A percentile compares a stretch with the other conserved stretches of the same genome.
phyloP scores from a whole-genome alignment of 2,888 invertebrate species.

The Elysia crispata region DNA sequence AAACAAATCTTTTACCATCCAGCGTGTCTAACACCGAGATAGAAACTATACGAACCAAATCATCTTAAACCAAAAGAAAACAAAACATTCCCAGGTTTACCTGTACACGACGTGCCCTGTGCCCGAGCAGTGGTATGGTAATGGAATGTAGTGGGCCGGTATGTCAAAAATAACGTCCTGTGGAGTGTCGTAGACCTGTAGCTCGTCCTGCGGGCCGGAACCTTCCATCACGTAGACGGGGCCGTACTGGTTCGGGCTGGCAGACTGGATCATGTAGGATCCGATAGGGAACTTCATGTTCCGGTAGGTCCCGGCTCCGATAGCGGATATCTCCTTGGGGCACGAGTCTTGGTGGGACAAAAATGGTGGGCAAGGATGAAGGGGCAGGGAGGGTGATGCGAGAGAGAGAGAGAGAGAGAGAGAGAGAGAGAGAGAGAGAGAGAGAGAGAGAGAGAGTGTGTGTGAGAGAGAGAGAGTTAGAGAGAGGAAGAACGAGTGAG shows the following conservation, averaged over 20 bases:
- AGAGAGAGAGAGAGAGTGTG: too few relatives aligned
- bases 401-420: too few relatives aligned
- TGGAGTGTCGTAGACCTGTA: slow-evolving; percentile 58
- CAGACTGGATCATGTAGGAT: slow-evolving; percentile 36
- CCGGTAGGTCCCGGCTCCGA: slow-evolving; percentile 53
- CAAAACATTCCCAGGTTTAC: neutral
- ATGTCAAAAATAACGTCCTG: slow-evolving; percentile 57
- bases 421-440: too few relatives aligned
- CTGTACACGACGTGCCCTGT: slow-evolving; percentile 64
- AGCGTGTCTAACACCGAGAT: too few relatives aligned
- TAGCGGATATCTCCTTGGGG: slow-evolving; percentile 61
- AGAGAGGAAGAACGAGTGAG: too few relatives aligned
- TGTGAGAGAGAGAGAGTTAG: too few relatives aligned
- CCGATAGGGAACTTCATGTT: neutral
- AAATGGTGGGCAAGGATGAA: too few relatives aligned
- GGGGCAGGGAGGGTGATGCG: too few relatives aligned
- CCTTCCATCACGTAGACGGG: slow-evolving; percentile 61
- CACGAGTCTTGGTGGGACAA: slow-evolving; percentile 68
- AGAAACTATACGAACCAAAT: too few relatives aligned
- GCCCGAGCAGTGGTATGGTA: slow-evolving; percentile 69
- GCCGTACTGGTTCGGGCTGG: slow-evolving; percentile 17
- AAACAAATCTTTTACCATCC: too few relatives aligned
- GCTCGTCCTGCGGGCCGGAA: slow-evolving; percentile 59
- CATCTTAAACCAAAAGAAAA: too few relatives aligned
- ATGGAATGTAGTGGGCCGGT: slow-evolving; percentile 54